Evolutionary conservation across 1,140 invertebrate genomes (phyloP).

Genomic region (Heliconius melpomene): DNA sequence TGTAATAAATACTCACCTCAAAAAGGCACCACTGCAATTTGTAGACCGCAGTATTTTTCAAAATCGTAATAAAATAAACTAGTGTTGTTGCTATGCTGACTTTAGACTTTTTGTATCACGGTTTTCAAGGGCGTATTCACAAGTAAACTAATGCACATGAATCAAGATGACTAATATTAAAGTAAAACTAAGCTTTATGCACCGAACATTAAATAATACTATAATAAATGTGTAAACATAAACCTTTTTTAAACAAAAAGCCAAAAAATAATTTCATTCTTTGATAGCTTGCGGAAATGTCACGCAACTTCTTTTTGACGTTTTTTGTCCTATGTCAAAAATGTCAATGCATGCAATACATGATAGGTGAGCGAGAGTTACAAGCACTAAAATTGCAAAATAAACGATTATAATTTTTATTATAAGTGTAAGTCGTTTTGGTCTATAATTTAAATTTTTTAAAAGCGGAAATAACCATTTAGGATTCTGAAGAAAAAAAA

Average conservation of each 20-base stretch:
- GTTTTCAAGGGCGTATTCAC: conserved; percentile 74
- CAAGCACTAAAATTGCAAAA: neutral
- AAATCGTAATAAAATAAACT: conserved; percentile 60
- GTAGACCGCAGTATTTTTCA: conserved; percentile 50
- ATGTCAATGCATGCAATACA: conserved; percentile 15
- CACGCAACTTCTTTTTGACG: conserved; percentile 47
- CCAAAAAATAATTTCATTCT: conserved; percentile 56
- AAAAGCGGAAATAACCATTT: no score
- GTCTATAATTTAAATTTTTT: neutral
- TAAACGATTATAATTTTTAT: neutral
- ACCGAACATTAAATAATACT: conserved; percentile 45
- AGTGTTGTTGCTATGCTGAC: conserved; percentile 78
- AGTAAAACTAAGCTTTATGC: conserved; percentile 33
- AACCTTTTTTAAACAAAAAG: conserved; percentile 52
- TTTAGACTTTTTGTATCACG: conserved; percentile 72
- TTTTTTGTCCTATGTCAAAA: conserved; percentile 37
- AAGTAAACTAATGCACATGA: conserved; percentile 47
- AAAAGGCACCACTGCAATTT: conserved; percentile 60
- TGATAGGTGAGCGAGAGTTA: neutral
- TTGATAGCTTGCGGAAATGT: conserved; percentile 52
- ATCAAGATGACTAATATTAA: conserved; percentile 36
- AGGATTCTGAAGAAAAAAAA: neutral
- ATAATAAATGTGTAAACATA: conserved; percentile 39
- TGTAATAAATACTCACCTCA: conserved; percentile 56
- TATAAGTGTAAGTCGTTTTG: neutral